These are phyloP conservation scores for Isaurus tuberculatus DNA, from an alignment of 92 coral and sea anemone genomes.

Conservation along the genomic window DNA sequence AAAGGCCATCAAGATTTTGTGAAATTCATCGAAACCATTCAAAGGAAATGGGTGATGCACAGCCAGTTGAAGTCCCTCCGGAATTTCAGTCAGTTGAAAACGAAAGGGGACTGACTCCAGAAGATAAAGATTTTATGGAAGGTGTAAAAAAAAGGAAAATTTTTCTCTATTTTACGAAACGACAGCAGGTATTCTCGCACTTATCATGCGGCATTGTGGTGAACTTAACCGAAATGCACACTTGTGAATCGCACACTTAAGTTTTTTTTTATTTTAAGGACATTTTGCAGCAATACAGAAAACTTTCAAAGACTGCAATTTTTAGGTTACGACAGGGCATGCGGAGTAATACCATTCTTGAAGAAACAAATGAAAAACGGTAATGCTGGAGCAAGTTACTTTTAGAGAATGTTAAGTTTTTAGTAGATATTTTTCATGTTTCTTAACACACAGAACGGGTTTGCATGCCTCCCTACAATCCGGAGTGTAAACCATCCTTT, in stretches of 20 bases:
- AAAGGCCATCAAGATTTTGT: too few species aligned
- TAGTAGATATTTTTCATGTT: conserved; percentile 44
- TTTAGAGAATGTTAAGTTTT: conserved; percentile 29
- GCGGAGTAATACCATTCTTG: conserved; percentile 26
- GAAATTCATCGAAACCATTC: too few species aligned
- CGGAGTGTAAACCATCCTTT: conserved; percentile 10
- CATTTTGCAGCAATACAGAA: conserved; percentile 30
- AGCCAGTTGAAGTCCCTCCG: too few species aligned
- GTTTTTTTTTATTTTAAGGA: conserved; percentile 48
- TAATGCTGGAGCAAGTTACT: conserved; percentile 48
- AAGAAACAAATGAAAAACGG: conserved; percentile 29
- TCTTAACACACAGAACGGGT: conserved; percentile 35
- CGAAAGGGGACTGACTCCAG: too few species aligned
- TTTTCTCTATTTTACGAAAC: conserved; percentile 41
- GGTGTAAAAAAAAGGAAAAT: conserved; percentile 16
- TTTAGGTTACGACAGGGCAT: conserved; percentile 15
- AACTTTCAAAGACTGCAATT: conserved; percentile 37
- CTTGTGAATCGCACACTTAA: conserved; percentile 54
- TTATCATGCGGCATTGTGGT: conserved; percentile 56
- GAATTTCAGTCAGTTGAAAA: too few species aligned
- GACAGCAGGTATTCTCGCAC: conserved; percentile 42
- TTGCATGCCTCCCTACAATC: conserved; percentile 45
- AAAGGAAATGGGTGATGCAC: too few species aligned
- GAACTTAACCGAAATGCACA: conserved; percentile 51
- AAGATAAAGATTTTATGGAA: too few species aligned